These are phyloP conservation scores for Alsophila aescularia DNA, from an alignment of 2,888 invertebrate genomes.

Conservation along the genomic window DNA sequence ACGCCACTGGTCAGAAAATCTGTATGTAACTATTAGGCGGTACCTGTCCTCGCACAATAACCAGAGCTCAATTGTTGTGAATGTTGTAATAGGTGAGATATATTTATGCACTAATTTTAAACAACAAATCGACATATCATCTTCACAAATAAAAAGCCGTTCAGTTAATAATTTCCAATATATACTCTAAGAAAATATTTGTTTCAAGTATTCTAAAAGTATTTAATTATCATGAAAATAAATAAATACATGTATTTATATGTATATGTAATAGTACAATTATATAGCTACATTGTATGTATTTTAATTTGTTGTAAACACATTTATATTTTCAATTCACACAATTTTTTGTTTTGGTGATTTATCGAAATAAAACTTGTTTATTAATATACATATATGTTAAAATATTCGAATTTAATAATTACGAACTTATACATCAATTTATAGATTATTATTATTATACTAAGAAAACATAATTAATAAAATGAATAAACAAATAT, in stretches of 20 bases:
- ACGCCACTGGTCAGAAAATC: too few relatives aligned
- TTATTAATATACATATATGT: constrained; percentile 85
- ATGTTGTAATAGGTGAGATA: too few relatives aligned
- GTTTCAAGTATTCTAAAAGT: constrained; percentile 10
- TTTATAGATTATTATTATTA: constrained; percentile 85
- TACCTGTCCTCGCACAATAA: too few relatives aligned
- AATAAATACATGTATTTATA: constrained; percentile 23
- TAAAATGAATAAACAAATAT: constrained; percentile 83
- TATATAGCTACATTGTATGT: constrained; percentile 16
- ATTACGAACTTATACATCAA: constrained; percentile 85
- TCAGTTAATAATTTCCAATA: constrained; percentile 12
- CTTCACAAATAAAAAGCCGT: background rate
- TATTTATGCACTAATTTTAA: too few relatives aligned
- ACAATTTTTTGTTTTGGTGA: constrained; percentile 70
- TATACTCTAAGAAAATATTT: constrained; percentile 2
- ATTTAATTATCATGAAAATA: constrained; percentile 24
- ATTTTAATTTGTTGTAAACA: constrained; percentile 63
- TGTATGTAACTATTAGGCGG: too few relatives aligned
- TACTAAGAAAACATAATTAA: constrained; percentile 85
- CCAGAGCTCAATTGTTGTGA: too few relatives aligned
- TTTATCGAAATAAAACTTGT: constrained; percentile 82
- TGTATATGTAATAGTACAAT: constrained; percentile 15
- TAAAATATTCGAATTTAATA: constrained; percentile 85
- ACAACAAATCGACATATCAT: constrained; percentile 11
- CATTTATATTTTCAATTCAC: constrained; percentile 67